Evolutionary conservation across 2,113 vertebrate species (phyloP), one percentile per base, ranked within the genome.

Genomic region (Menidia beryllina): DNA sequence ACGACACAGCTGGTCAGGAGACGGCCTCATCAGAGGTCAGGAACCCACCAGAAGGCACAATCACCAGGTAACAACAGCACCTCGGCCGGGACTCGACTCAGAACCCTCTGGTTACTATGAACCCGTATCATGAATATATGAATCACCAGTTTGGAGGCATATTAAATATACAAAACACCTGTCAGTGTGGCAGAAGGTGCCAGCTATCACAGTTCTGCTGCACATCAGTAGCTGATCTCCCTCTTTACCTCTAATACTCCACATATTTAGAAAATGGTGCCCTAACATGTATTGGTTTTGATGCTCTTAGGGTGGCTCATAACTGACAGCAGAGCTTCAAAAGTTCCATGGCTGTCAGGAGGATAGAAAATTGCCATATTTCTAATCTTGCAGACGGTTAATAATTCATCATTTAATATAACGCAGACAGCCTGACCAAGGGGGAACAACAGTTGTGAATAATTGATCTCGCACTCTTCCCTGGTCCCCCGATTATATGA

Each of bases 331-430:
- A 14, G 66, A 27, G n/a, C 45, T 67, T 69, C 3, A 43, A 19
- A 61, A 54, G 43, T 24, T 54, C 43, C 20, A 3, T 1, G 25
- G 34, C 38, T 30, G 64, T 65, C 77, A 19, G 51, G 30, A 74
- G 49, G 50, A n/a, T n/a, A n/a, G 20, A 63, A 43, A 20, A 25
- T 58, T 2, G 0, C 69, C 53, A 69, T 65, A 78, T 83, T 75
- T 83, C 79, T 73, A 82, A 83, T 90, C 77, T 76, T 79, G 65
- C 48, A 72, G 64, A 71, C 38, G 61, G 21, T 94, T 83, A 94
- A 94, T 93, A 93, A 94, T 94, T 93, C 69, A 94, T 49, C 84
- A 77, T 90, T 86, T 90, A 92, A 93, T 93, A 92, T 88, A 89
- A 78, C 86, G 85, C 85, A 81, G 88, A 83, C 82, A 51, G 83